Base-by-base conservation (phyloP, 2,113 vertebrate genomes). In the Cyrtonyx montezumae region DNA sequence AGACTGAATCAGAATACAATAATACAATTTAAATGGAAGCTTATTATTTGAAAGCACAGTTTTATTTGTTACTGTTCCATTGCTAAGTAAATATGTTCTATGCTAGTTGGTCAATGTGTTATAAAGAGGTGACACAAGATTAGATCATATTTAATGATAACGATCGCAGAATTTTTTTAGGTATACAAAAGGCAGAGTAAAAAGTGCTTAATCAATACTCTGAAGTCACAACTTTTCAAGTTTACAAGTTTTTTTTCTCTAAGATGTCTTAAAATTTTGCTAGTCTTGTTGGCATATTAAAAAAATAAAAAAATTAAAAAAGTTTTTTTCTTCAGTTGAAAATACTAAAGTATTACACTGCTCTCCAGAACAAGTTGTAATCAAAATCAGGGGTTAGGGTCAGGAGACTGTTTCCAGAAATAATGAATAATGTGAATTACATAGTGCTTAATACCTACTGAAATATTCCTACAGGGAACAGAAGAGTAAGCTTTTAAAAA, bases 251-350 rank as follows among this genome's bases (percentile, higher is more conserved):
- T 63, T 25, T 40, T 26, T 28, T 37, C 37, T 37, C 59, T 37
- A 16, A 16, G 59, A 11, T 62, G 40, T 62, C 37, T 37, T 62
- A 23, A 62, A 62, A 26, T 18, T 94, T 94, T 94, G 79, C 56
- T 67, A 59, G 25, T 61, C 82, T 95, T 73, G 79, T 78, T 49
- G 68, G 22, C 61, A 90, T 63, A 90, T 49, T 94, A 49, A 71
- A 95, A 93, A 55, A 71, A 13, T 13, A 40, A 40, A 40, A 40
- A 40, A 40, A 40, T 95, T 84, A 49, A 71, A 95, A 93, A 55
- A 71, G 40, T 2, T 32, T 93, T 96, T 26, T 93, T 86, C 36
- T 87, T 89, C 87, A 69, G 58, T 2, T 79, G 16, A 94, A 88
- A 78, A 40, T 71, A 51, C 30, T 46, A 49, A 66, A 95, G 67